Evolutionary conservation across 2,797 vertebrate genomes (phyloP), one percentile per base, ranked within the genome.

Genomic region (Bradypus variegatus): DNA sequence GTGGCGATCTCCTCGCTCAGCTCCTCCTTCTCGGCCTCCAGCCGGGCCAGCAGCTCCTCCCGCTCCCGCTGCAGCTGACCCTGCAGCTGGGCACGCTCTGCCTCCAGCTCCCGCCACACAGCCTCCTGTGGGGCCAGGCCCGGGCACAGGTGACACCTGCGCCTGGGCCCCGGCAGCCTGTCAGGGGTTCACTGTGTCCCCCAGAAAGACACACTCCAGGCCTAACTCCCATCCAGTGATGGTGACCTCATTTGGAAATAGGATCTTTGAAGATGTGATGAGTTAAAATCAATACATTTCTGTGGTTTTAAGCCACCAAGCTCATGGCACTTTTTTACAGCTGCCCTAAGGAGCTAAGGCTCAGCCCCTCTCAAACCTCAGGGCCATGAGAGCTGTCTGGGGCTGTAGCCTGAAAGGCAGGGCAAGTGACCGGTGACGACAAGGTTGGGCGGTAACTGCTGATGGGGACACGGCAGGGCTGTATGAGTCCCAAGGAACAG

Each of bases 1-100:
- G 96, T 94, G 0, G 97, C 96, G 16, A 99, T 96, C 95, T 98
- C 98, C 0, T 98, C 98, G 2, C 96, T 97, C 96, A 99, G 97
- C 95, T 98, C 98, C 55, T 99, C 98, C 38, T 97, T 97, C 91
- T 99, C 98, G 0, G 95, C 96, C 95, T 98, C 98, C 3, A 95
- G 96, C 86, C 73, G 96, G 8, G 96, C 97, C 65, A 97, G 95
- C 95, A 98, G 97, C 94, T 99, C 98, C 82, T 98, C 98, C 23
- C 95, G 96, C 96, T 99, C 98, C 86, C 96, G 97, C 36, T 96
- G 97, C 58, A 98, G 93, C 81, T 96, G 97, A n/a, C 92, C 96
- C 95, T 98, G 93, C 64, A 97, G 90, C 19, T 95, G 97, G 69
- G 98, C 96, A 2, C 98, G 97, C 92, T 98, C 98, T 0, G 95